These are phyloP conservation scores for Drosophila kohkoa DNA, from an alignment of 1,140 invertebrate species.

Conservation along the genomic window DNA sequence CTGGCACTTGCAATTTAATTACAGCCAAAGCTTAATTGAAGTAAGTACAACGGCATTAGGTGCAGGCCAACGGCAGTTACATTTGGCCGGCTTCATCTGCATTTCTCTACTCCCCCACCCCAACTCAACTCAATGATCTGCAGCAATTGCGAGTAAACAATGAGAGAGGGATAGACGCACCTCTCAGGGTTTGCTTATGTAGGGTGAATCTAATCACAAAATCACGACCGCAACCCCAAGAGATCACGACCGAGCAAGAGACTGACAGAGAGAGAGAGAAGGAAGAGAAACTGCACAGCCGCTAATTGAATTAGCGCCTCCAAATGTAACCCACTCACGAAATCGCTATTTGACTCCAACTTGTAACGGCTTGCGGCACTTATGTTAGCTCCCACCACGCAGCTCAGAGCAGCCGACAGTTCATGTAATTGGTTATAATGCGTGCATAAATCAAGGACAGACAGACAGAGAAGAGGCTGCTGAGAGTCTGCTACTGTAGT, in stretches of 20 bases:
- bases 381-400: background rate
- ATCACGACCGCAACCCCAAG: constrained; percentile 38
- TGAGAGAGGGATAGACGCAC: background rate
- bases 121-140: background rate
- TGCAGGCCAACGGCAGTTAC: constrained; percentile 43
- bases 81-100: constrained; percentile 34
- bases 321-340: constrained; percentile 57
- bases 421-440: constrained; percentile 75
- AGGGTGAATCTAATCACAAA: constrained; percentile 63
- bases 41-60: constrained; percentile 25
- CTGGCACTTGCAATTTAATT: constrained; percentile 72
- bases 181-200: constrained; percentile 24
- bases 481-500: constrained; percentile 30
- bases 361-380: constrained; percentile 19
- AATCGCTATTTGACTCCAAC: constrained; percentile 39
- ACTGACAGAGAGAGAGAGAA: background rate
- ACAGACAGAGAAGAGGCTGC: background rate
- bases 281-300: constrained; percentile 21
- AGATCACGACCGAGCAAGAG: constrained; percentile 4
- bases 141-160: constrained; percentile 16
- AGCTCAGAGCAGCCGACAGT: background rate
- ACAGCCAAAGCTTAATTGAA: constrained; percentile 49
- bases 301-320: constrained; percentile 75
- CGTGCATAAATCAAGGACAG: constrained; percentile 63
- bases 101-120: background rate